Base-by-base conservation (phyloP, 2,113 vertebrate species). In the Chaetorhynchus papuensis region DNA sequence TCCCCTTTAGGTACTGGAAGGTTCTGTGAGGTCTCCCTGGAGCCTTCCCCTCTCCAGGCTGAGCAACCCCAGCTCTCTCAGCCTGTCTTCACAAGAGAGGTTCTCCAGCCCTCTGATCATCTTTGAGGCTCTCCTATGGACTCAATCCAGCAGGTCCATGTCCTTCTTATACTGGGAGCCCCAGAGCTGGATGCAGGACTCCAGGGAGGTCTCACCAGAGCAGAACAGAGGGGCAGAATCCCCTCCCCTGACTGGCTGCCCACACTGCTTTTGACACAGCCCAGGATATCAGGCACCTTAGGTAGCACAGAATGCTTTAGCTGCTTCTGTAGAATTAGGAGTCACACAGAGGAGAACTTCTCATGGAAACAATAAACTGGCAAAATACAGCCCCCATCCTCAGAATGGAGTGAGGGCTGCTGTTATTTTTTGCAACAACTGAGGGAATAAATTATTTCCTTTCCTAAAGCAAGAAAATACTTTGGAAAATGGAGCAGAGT, bases 151-250 rank as follows among this genome's bases (percentile, higher is more conserved):
- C 26, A 47, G 12, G 6, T 72, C 28, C 24, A 21, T 26, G 13
- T n/a, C 24, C 30, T 52, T 64, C 19, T 53, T 53, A 9, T 6
- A 3, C 0, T 52, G 12, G 5, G 10, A 4, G 6, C 21, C 39
- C 24, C 74, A 41, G 24, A 22, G 10, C 12, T 18, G 57, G 28
- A 22, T 5, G 6, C 39, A 59, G 28, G 24, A 14, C 17, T 35
- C 6, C 41, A 47, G 44, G 21, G 24, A 12, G 30, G 24, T 60
- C 39, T 53, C 39, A 53, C 7, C 21, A 65, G 30, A 30, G 33
- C n/a, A n/a, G 50, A 65, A 6, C 2, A 57, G 15, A 45, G 28
- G 24, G 21, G 33, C 33, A 52, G 53, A 60, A 24, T 47, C 24
- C 5, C 17, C 13, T 72, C 21, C 11, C 52, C 22, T 2, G 0